These are phyloP conservation scores for Papilio helenus DNA, from an alignment of 1,140 invertebrate species.

Conservation along the genomic window DNA sequence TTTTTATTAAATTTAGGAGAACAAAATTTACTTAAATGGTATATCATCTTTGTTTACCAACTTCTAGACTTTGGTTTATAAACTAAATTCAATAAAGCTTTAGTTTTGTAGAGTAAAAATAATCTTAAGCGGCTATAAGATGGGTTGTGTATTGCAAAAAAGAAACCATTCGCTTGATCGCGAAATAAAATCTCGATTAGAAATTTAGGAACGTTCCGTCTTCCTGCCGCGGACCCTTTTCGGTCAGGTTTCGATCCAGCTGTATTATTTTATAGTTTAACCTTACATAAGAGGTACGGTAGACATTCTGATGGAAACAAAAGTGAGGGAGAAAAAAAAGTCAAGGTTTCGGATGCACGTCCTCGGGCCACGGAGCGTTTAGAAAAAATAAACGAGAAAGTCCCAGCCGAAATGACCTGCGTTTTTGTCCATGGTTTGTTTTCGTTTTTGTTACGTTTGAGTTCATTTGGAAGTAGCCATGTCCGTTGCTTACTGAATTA, in stretches of 20 bases:
- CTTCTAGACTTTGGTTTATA: background rate
- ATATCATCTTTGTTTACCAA: background rate
- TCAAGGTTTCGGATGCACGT: conserved; percentile 77
- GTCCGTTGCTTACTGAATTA: conserved; percentile 81
- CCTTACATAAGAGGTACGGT: conserved; percentile 65
- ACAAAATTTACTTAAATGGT: background rate
- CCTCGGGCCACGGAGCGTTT: conserved; percentile 64
- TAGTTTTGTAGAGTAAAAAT: conserved; percentile 42
- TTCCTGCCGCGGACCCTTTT: conserved; percentile 64
- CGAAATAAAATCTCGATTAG: conserved; percentile 73
- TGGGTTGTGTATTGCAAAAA: conserved; percentile 66
- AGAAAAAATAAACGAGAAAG: conserved; percentile 79
- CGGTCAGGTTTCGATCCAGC: conserved; percentile 51
- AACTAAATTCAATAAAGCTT: background rate
- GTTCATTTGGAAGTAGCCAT: conserved; percentile 82
- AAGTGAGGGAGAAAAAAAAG: conserved; percentile 59
- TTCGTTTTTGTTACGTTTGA: conserved; percentile 82
- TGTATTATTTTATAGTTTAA: conserved; percentile 77
- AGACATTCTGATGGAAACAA: conserved; percentile 67
- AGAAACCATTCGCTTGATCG: conserved; percentile 57
- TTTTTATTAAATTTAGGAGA: background rate
- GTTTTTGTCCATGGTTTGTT: conserved; percentile 82
- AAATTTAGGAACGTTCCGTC: conserved; percentile 70
- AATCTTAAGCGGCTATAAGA: conserved; percentile 62
- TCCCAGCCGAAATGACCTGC: conserved; percentile 78